These are phyloP conservation scores for Drosophila nikananu DNA, from an alignment of 1,140 invertebrate species.

Conservation along the genomic window DNA sequence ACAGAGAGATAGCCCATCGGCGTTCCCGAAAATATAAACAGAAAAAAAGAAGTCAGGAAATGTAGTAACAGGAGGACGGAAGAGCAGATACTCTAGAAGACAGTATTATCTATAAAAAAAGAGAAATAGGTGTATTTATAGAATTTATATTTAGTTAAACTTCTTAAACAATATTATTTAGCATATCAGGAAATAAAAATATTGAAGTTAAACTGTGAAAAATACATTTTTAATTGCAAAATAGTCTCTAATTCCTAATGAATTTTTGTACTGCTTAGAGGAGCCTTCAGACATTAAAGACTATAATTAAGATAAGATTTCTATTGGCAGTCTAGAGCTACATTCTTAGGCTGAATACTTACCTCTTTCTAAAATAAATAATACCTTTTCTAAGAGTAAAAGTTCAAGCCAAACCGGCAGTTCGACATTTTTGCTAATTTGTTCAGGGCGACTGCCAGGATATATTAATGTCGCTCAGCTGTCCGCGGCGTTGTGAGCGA, in stretches of 20 bases:
- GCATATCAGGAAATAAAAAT: no score
- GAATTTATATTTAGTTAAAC: no score
- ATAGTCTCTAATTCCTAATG: not conserved
- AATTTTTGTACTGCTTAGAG: no score
- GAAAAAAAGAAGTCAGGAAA: constrained; percentile 18
- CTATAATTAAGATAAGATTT: not conserved
- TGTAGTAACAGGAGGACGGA: not conserved
- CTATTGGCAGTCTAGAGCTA: not conserved
- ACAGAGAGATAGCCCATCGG: constrained; percentile 64
- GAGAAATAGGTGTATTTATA: no score
- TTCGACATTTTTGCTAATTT: constrained; percentile 69
- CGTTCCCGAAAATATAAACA: constrained; percentile 26
- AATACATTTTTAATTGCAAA: not conserved
- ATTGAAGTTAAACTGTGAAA: no score
- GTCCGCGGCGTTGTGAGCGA: constrained; percentile 50
- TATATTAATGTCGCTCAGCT: constrained; percentile 81
- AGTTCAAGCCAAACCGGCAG: constrained; percentile 46
- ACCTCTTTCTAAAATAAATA: not conserved
- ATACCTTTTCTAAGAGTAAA: not conserved
- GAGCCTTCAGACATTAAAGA: not conserved
- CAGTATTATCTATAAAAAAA: no score
- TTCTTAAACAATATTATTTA: no score
- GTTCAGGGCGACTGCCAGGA: constrained; percentile 73
- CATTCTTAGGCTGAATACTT: rapidly evolving
- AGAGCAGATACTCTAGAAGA: not conserved